Percentiles rank a stretch among this genome's conserved stretches.
These are phyloP conservation scores for Eristalis intricaria DNA, from an alignment of 2,888 invertebrate genomes.

Conservation along the genomic window DNA sequence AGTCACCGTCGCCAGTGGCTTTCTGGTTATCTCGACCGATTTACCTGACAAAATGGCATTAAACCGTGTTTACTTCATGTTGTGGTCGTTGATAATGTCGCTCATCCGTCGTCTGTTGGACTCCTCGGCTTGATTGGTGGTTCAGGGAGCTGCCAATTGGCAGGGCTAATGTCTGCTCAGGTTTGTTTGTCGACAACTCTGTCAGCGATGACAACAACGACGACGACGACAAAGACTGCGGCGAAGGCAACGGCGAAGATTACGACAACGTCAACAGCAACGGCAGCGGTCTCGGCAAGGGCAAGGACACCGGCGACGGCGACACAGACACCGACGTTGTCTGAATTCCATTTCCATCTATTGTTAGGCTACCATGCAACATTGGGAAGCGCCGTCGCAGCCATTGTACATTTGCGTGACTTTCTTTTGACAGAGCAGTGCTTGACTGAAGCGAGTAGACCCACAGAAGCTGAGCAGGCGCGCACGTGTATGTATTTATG, in stretches of 20 bases:
- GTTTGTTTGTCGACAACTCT: conserved; percentile 58
- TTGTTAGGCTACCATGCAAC: conserved; percentile 42
- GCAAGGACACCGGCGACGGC: neutral
- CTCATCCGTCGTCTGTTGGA: conserved; percentile 68
- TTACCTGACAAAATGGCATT: conserved; percentile 74
- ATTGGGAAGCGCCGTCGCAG: conserved; percentile 32
- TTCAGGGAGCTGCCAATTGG: conserved; percentile 65
- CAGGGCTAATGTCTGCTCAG: conserved; percentile 60
- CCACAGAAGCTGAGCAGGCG: conserved; percentile 7
- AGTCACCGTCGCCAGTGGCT: conserved; percentile 29
- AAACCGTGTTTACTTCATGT: conserved; percentile 74
- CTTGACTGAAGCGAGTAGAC: neutral
- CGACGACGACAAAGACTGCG: conserved; percentile 38
- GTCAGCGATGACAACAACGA: conserved; percentile 26
- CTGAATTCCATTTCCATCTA: conserved; percentile 49
- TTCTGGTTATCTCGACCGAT: conserved; percentile 68
- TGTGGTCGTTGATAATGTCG: conserved; percentile 73
- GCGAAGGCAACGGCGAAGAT: neutral
- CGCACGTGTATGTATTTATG: conserved; percentile 51
- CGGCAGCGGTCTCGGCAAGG: neutral
- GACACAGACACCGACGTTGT: conserved; percentile 10
- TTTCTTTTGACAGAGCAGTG: conserved; percentile 26
- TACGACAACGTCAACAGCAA: neutral
- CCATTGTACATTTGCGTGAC: conserved; percentile 45
- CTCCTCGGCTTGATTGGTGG: conserved; percentile 67